phyloP scores from a whole-genome alignment of 2,113 vertebrate species.

The Dendropsophus ebraccatus region DNA sequence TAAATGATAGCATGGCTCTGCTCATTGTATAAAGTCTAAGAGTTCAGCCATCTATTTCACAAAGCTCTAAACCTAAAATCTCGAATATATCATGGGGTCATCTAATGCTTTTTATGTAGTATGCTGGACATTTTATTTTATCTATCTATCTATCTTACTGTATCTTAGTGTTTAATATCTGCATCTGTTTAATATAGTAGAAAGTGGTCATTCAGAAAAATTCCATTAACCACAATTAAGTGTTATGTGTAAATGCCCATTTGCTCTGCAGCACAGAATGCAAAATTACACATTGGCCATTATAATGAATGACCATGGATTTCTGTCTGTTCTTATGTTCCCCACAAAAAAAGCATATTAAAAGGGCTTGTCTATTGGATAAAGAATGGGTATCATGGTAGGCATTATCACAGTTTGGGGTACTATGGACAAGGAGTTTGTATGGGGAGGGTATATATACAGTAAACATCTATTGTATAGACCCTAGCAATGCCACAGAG shows the following conservation, averaged over 20 bases:
- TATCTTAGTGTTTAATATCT: neutral
- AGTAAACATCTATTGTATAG: too few species aligned
- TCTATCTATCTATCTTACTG: neutral
- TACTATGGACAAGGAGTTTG: too few species aligned
- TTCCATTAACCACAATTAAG: neutral
- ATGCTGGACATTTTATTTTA: neutral
- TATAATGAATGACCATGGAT: neutral
- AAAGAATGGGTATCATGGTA: too few species aligned
- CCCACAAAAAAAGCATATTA: too few species aligned
- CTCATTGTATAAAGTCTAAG: constrained; percentile 4
- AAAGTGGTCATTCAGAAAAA: too few species aligned
- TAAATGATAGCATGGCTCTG: neutral
- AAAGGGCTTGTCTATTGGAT: too few species aligned
- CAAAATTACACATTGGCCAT: neutral
- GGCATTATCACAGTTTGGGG: too few species aligned
- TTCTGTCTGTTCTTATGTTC: neutral
- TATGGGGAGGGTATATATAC: too few species aligned
- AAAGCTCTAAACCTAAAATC: neutral
- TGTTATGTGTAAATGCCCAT: neutral
- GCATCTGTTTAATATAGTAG: neutral
- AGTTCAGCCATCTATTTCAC: neutral
- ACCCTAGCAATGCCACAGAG: too few species aligned
- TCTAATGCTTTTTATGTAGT: neutral
- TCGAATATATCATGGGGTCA: neutral
- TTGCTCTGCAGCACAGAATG: neutral